Percentiles rank a stretch among this genome's conserved stretches.
These are phyloP conservation scores for Agrotis clavis DNA, from an alignment of 2,888 invertebrate species.

Conservation along the genomic window DNA sequence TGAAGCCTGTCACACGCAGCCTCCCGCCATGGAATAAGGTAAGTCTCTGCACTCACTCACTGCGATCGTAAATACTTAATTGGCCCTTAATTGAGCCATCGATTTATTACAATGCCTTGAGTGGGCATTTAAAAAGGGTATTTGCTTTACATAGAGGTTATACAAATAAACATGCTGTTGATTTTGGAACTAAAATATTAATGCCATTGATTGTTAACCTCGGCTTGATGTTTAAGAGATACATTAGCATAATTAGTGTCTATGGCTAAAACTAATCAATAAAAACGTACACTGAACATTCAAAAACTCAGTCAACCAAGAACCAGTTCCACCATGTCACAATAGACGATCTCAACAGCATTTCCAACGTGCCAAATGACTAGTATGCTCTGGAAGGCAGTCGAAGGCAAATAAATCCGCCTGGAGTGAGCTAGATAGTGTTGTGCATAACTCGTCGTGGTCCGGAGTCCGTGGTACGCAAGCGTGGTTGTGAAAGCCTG, in stretches of 20 bases:
- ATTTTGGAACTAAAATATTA: background rate
- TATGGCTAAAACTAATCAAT: background rate
- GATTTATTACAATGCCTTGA: slow-evolving; percentile 45
- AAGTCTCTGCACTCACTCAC: slow-evolving; percentile 65
- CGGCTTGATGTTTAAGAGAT: rapidly evolving
- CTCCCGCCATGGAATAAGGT: slow-evolving; percentile 81
- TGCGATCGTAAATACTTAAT: slow-evolving; percentile 63
- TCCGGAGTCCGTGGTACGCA: slow-evolving; percentile 70
- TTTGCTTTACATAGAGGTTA: background rate
- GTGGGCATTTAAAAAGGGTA: slow-evolving; percentile 23
- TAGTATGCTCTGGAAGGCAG: slow-evolving; percentile 55
- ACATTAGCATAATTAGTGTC: background rate
- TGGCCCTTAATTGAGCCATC: slow-evolving; percentile 57
- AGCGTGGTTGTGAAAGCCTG: slow-evolving; percentile 86
- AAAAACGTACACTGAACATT: background rate
- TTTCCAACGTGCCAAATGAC: slow-evolving; percentile 56
- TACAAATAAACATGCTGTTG: background rate
- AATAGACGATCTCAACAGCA: slow-evolving; percentile 20
- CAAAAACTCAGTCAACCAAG: slow-evolving; percentile 14
- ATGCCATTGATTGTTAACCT: background rate
- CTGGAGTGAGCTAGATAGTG: slow-evolving; percentile 60
- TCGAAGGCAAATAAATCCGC: slow-evolving; percentile 64
- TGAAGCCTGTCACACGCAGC: slow-evolving; percentile 87
- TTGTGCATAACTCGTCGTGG: slow-evolving; percentile 61
- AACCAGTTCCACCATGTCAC: slow-evolving; percentile 1